These are phyloP conservation scores for Sardinella longiceps DNA, from an alignment of 2,797 vertebrate species.

Conservation along the genomic window DNA sequence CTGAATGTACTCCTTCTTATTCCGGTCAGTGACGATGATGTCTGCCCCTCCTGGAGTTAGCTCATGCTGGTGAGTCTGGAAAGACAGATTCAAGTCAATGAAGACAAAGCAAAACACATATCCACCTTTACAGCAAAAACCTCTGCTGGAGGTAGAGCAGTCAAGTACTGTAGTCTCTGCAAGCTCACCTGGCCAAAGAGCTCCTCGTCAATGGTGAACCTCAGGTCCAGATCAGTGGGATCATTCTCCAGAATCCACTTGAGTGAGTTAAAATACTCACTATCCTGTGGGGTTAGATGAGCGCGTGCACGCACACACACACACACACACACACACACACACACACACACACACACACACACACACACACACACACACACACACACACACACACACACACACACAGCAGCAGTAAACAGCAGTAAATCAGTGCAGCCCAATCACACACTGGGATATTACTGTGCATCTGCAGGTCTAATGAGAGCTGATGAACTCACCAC, in stretches of 20 bases:
- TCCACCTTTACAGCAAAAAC: background rate
- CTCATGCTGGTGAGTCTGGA: slow-evolving; percentile 93
- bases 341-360: slow-evolving; percentile 34
- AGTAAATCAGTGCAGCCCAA: background rate
- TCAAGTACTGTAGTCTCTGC: background rate
- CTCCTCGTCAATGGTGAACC: slow-evolving; percentile 93
- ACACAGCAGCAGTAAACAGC: too few relatives aligned
- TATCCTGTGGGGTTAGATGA: slow-evolving; percentile 76
- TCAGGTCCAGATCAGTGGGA: slow-evolving; percentile 90
- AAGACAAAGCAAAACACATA: background rate
- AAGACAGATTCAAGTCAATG: background rate
- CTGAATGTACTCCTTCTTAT: slow-evolving; percentile 98
- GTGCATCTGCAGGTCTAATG: background rate
- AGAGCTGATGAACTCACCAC: slow-evolving; percentile 80
- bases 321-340: slow-evolving; percentile 4
- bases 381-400: too few relatives aligned
- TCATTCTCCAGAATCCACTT: slow-evolving; percentile 98
- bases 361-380: too few relatives aligned
- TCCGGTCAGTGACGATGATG: slow-evolving; percentile 89
- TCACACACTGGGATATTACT: slow-evolving; percentile 2
- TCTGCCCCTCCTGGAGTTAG: slow-evolving; percentile 88
- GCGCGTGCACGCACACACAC: slow-evolving; percentile 34
- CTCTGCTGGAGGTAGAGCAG: background rate
- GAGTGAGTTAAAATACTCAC: slow-evolving; percentile 95
- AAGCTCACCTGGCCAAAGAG: slow-evolving; percentile 92